Percentiles rank a stretch among this genome's conserved stretches.
phyloP scores from a whole-genome alignment of 2,113 vertebrate genomes.

The Callipepla squamata region DNA sequence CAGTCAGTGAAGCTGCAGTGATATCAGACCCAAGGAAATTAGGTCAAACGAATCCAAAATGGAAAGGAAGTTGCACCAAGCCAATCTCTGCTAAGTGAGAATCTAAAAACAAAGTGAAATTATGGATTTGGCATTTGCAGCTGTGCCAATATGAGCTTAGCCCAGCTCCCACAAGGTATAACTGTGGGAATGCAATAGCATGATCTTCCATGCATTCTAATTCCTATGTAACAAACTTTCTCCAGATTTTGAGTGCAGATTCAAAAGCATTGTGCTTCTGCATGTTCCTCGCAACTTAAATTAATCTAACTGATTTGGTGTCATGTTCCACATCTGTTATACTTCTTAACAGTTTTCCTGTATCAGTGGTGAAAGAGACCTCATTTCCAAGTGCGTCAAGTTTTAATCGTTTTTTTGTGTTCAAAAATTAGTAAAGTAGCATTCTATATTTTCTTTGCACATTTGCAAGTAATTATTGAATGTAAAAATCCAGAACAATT shows the following conservation, averaged over 20 bases:
- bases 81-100: background rate
- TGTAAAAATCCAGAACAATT: background rate
- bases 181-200: background rate
- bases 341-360: background rate
- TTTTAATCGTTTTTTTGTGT: background rate
- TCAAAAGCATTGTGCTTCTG: background rate
- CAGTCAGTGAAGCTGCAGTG: background rate
- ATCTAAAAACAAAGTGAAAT: background rate
- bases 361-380: background rate
- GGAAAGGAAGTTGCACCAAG: background rate
- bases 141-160: background rate
- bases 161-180: background rate
- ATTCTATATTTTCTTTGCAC: background rate
- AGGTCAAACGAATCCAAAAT: conserved; percentile 7
- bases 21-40: conserved; percentile 5
- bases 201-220: background rate
- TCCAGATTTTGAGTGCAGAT: background rate
- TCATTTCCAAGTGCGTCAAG: background rate
- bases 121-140: background rate
- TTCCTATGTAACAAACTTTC: background rate
- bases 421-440: background rate
- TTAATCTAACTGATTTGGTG: background rate
- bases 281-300: background rate
- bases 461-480: background rate
- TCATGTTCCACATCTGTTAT: background rate